Base-by-base conservation (phyloP, 2,113 vertebrate species). In the Cygnus buccinator region DNA sequence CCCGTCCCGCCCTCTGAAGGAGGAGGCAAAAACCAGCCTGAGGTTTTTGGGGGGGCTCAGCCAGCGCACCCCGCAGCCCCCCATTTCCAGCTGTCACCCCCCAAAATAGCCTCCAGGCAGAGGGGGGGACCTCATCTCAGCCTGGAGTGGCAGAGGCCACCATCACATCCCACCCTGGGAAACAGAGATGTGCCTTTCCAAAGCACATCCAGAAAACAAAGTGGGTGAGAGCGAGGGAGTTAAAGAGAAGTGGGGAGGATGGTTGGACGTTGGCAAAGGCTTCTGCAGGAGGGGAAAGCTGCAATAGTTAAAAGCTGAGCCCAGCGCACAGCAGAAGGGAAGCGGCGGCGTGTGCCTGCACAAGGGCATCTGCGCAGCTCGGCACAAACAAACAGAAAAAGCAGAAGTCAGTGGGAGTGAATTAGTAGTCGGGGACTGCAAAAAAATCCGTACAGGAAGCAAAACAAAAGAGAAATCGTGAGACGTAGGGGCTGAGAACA, bases 401-500 rank as follows among this genome's bases (percentile, higher is more conserved):
- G 94, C 94, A 97, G 95, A 97, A 97, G 89, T 95, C n/a, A 2
- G 37, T 44, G 83, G 74, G 8, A 84, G 83, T 90, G 94, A 95
- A 95, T 95, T 95, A 92, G 91, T 94, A 90, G 86, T 77, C 63
- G 31, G 65, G 33, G 80, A 74, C 91, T 46, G 80, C 73, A 92
- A 84, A 90, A 90, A 92, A 96, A 97, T 94, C 94, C 83, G 67
- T 89, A 92, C 91, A 94, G 94, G 94, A 97, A 96, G 80, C 86
- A 90, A 93, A 94, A 81, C 76, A 95, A 86, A 90, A 90, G 88
- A 92, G 86, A 96, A 95, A 97, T 95, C 95, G 94, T 93, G 31
- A 93, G 90, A 79, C 73, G 26, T 2, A 35, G 83, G 55, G 63
- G 63, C 75, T 77, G 88, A 93, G 79, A 72, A 43, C 9, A 44